Base-by-base conservation (phyloP, 2,113 vertebrate species). In the Gallinago undulata region DNA sequence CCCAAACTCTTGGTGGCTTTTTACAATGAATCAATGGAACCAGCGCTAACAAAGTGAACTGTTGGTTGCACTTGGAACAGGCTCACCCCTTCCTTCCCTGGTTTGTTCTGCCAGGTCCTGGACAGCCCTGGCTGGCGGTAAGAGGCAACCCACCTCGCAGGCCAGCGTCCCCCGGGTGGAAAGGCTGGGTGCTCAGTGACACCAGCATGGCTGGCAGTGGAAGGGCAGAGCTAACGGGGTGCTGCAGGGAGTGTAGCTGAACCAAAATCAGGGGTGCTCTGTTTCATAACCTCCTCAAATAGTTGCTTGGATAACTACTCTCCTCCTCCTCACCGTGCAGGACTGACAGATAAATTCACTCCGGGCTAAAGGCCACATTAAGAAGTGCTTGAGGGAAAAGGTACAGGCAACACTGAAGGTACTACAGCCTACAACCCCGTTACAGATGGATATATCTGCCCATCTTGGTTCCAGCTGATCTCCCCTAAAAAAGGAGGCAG, bases 51-150 rank as follows among this genome's bases (percentile, higher is more conserved):
- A 1, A 74, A 90, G 28, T 13, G 22, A 84, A 51, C 45, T 39
- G n/a, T 22, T 87, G 62, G 68, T 90, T 92, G 64, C 19, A 59
- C 50, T 84, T 56, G 59, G 48, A 94, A 89, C 23, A 79, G 87
- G 80, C 62, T 91, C n/a, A 37, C 64, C n/a, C 7, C 73, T 92
- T 94, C 76, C 89, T 92, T 93, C 55, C 86, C 9, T 9, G 64
- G 25, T 19, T 90, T 14, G 2, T 41, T 90, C 72, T 93, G 72
- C 74, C 67, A 82, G 87, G 70, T 63, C 70, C 82, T 60, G 41
- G 62, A 72, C 67, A 92, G 6, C 30, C 51, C 48, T 43, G 76
- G 59, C 60, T 39, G 41, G 63, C 24, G 45, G 56, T 14, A 50
- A 73, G 77, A 93, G 45, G 35, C 60, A 90, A 78, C 47, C 9